These are phyloP conservation scores for Dexiosoma caninum DNA, from an alignment of 2,888 invertebrate species.

Conservation along the genomic window DNA sequence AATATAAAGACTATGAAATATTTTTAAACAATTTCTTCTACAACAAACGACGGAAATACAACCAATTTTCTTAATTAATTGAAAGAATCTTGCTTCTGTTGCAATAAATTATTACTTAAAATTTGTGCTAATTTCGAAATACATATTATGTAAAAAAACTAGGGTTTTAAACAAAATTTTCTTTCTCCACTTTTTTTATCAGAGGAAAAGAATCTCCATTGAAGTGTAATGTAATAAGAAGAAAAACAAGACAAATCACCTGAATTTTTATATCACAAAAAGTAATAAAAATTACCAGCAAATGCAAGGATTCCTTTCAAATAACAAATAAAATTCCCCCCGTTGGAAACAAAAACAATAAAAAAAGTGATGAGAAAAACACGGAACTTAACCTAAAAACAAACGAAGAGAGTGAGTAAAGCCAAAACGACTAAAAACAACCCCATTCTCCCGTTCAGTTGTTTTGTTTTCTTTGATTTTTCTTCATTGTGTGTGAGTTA, in stretches of 20 bases:
- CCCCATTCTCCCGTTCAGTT: constrained; percentile 36
- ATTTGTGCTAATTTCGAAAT: constrained; percentile 12
- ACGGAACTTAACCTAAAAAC: constrained; percentile 62
- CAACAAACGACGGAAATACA: constrained; percentile 16
- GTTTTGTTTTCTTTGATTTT: not conserved
- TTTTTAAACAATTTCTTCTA: constrained; percentile 34
- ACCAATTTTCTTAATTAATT: constrained; percentile 4
- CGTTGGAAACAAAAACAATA: constrained; percentile 31
- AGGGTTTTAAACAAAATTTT: constrained; percentile 1
- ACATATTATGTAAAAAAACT: constrained; percentile 57
- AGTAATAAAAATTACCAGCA: constrained; percentile 28
- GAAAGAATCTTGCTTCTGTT: not conserved
- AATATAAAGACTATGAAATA: constrained; percentile 20
- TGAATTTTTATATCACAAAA: constrained; percentile 44
- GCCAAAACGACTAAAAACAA: constrained; percentile 47
- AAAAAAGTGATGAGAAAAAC: too few relatives aligned
- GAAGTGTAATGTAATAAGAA: constrained; percentile 36
- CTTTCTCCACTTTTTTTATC: constrained; percentile 19
- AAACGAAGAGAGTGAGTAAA: constrained; percentile 54
- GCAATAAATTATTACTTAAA: not conserved
- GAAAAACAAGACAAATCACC: constrained; percentile 42
- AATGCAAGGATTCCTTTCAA: constrained; percentile 29
- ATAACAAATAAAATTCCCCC: constrained; percentile 38
- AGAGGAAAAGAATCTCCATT: constrained; percentile 34
- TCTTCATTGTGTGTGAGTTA: not conserved